A percentile compares a stretch with the other conserved stretches of the same genome.
Evolutionary conservation across 2,797 vertebrate species (phyloP).

Genomic region (Poeciliopsis infans): DNA sequence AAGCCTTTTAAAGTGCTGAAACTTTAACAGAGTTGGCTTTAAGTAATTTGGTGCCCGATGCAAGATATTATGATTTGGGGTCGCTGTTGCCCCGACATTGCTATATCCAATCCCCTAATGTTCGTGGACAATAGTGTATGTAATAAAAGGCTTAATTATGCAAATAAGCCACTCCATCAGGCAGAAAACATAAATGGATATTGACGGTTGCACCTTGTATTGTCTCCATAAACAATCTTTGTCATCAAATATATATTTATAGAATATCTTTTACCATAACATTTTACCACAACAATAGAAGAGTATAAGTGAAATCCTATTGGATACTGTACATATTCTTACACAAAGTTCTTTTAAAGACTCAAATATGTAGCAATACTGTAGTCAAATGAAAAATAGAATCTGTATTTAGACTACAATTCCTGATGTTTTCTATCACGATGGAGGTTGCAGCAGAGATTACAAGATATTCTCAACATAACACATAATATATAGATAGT

Average conservation of each 20-base stretch:
- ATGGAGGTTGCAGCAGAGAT: background rate
- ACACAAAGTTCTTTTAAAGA: background rate
- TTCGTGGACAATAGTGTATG: background rate
- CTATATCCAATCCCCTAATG: background rate
- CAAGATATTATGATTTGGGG: background rate
- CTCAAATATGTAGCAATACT: background rate
- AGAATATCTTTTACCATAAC: background rate
- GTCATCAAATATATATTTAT: background rate
- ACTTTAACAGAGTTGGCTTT: background rate
- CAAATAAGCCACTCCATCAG: background rate
- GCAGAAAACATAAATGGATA: background rate
- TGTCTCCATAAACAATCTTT: background rate
- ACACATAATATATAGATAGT: too few relatives aligned
- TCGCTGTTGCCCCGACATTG: background rate
- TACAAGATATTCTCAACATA: too few relatives aligned
- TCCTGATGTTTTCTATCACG: background rate
- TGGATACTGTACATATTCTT: background rate
- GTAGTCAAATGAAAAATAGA: background rate
- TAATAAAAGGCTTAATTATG: background rate
- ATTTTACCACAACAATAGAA: background rate
- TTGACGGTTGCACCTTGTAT: background rate
- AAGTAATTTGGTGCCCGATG: background rate
- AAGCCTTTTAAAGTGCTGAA: background rate
- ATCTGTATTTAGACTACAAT: background rate
- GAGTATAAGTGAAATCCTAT: background rate